Percentiles rank a stretch among this genome's conserved stretches.
Conservation (phyloP, 2,888 invertebrate species). For the Unio pictorum region DNA sequence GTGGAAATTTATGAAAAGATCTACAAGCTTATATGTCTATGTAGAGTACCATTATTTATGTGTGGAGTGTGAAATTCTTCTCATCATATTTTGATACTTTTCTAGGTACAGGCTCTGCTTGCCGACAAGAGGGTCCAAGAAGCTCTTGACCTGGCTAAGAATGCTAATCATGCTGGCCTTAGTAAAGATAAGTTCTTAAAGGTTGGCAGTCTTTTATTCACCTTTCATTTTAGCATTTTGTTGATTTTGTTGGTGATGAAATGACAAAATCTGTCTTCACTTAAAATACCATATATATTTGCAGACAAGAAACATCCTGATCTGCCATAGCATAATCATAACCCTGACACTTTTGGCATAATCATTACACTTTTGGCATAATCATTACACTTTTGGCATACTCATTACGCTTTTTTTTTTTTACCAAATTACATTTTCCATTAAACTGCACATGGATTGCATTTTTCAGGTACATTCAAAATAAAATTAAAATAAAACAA, state of each 20-base stretch:
- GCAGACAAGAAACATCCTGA: neutral
- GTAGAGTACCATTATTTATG: neutral
- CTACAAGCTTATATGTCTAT: neutral
- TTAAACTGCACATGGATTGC: no score
- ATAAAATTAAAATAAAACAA: no score
- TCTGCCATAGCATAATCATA: no score
- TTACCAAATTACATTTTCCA: no score
- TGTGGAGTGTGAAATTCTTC: no score
- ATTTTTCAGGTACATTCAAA: no score
- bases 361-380: no score
- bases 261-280: neutral
- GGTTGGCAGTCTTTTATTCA: constrained; percentile 37
- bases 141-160: constrained; percentile 73
- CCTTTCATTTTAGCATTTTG: neutral
- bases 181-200: constrained; percentile 70
- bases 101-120: constrained; percentile 71
- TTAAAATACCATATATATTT: neutral
- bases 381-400: no score
- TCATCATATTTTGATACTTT: constrained; percentile 11
- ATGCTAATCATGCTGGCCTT: constrained; percentile 69
- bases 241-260: neutral
- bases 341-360: no score
- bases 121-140: constrained; percentile 73
- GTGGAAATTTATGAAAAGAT: no score
- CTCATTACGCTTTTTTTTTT: no score